These are phyloP conservation scores for Drosophila parabipectinata DNA, from an alignment of 1,140 invertebrate genomes.

Conservation along the genomic window DNA sequence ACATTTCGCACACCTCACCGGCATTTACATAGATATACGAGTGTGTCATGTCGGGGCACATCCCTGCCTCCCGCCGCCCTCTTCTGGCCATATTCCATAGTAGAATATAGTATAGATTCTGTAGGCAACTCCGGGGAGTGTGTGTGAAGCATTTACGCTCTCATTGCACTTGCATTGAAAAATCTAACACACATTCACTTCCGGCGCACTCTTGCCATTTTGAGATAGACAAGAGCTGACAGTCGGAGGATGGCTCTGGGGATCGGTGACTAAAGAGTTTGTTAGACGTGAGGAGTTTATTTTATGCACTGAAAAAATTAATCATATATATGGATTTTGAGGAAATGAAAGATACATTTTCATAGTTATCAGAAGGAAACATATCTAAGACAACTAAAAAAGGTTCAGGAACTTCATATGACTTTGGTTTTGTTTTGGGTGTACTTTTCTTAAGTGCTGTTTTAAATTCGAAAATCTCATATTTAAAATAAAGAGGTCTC, in stretches of 20 bases:
- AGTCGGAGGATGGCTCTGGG: slow-evolving; percentile 7
- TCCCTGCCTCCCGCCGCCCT: too few relatives aligned
- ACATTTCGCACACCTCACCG: slow-evolving; percentile 47
- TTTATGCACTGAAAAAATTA: slow-evolving; percentile 1
- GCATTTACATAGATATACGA: slow-evolving; percentile 53
- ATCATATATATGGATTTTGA: neutral
- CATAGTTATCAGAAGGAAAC: neutral
- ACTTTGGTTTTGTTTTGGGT: too few relatives aligned
- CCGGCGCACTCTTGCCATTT: slow-evolving; percentile 43
- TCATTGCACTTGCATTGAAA: slow-evolving; percentile 68
- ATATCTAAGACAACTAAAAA: too few relatives aligned
- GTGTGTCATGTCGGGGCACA: slow-evolving; percentile 39
- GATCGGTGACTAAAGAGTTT: slow-evolving; percentile 13
- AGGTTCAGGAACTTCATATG: too few relatives aligned
- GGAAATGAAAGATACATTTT: neutral
- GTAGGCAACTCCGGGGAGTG: slow-evolving; percentile 2
- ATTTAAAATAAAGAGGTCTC: neutral
- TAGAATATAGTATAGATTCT: neutral
- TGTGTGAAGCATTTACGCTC: slow-evolving; percentile 39
- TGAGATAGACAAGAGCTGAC: slow-evolving; percentile 44
- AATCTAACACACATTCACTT: slow-evolving; percentile 49
- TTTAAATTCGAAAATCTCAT: neutral
- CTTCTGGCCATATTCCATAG: neutral
- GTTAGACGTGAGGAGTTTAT: slow-evolving; percentile 25
- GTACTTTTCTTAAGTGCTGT: neutral